phyloP scores from a whole-genome alignment of 2,888 invertebrate genomes.

The Ectropis crepuscularia region DNA sequence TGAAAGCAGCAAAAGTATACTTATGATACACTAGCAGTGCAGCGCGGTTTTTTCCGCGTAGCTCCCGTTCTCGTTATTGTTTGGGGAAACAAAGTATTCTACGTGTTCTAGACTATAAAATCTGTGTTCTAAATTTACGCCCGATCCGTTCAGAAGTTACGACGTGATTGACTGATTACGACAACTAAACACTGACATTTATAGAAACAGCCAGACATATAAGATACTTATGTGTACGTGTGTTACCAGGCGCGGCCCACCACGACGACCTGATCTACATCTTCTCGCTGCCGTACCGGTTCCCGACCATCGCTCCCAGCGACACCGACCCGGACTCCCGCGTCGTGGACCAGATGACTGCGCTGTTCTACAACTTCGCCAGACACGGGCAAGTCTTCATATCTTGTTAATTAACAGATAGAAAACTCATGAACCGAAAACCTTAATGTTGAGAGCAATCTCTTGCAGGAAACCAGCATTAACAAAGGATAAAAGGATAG shows the following conservation, averaged over 20 bases:
- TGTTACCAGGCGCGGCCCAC: conserved; percentile 63
- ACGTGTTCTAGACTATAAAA: no score
- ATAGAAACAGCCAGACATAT: no score
- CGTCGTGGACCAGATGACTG: conserved; percentile 70
- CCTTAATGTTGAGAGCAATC: background rate
- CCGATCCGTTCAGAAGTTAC: no score
- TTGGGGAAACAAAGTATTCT: no score
- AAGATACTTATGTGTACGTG: background rate
- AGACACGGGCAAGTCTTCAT: conserved; percentile 65
- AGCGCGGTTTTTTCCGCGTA: no score
- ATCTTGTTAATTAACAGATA: background rate
- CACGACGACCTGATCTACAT: conserved; percentile 81
- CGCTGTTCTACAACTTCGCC: conserved; percentile 76
- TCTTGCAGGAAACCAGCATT: background rate
- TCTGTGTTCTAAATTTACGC: no score
- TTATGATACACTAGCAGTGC: no score
- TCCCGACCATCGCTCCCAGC: conserved; percentile 59
- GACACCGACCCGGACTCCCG: conserved; percentile 60
- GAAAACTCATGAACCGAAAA: background rate
- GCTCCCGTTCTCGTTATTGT: no score
- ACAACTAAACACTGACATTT: background rate
- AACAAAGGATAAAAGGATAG: no score
- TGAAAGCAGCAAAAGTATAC: no score
- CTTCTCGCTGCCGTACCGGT: conserved; percentile 66
- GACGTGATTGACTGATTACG: no score